A percentile compares a stretch with the other conserved stretches of the same genome.
These are phyloP conservation scores for Drosophila bipectinata DNA, from an alignment of 1,140 invertebrate species.

Conservation along the genomic window DNA sequence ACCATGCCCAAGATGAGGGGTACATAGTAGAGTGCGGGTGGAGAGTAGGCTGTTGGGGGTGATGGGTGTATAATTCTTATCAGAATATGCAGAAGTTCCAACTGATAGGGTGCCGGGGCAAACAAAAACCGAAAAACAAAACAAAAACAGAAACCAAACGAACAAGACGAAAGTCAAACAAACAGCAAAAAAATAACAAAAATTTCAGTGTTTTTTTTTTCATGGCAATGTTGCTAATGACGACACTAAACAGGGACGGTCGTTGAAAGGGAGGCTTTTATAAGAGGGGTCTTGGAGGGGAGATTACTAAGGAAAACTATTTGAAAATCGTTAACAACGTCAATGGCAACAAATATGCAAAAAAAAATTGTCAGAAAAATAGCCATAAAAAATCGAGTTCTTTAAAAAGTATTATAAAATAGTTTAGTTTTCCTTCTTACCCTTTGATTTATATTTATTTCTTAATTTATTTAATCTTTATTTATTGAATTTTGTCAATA, in stretches of 20 bases:
- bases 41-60: background rate
- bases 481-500: background rate
- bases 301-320: constrained; percentile 43
- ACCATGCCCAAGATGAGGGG: constrained; percentile 14
- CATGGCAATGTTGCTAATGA: constrained; percentile 64
- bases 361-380: constrained; percentile 5
- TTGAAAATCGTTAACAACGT: constrained; percentile 75
- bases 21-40: background rate
- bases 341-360: constrained; percentile 52
- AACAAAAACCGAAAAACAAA: constrained; percentile 47
- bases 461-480: background rate
- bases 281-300: background rate
- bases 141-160: constrained; percentile 26
- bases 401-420: background rate
- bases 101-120: constrained; percentile 38
- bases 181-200: constrained; percentile 58
- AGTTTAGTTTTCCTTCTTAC: no score
- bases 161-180: constrained; percentile 63
- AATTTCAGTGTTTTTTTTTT: constrained; percentile 19
- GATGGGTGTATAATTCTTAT: constrained; percentile 32
- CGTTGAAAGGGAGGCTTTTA: background rate
- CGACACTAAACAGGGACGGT: constrained; percentile 45
- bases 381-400: background rate
- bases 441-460: background rate
- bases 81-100: constrained; percentile 53